A percentile compares a stretch with the other conserved stretches of the same genome.
Evolutionary conservation across 2,113 vertebrate species (phyloP).

Genomic region (Boleophthalmus pectinirostris): DNA sequence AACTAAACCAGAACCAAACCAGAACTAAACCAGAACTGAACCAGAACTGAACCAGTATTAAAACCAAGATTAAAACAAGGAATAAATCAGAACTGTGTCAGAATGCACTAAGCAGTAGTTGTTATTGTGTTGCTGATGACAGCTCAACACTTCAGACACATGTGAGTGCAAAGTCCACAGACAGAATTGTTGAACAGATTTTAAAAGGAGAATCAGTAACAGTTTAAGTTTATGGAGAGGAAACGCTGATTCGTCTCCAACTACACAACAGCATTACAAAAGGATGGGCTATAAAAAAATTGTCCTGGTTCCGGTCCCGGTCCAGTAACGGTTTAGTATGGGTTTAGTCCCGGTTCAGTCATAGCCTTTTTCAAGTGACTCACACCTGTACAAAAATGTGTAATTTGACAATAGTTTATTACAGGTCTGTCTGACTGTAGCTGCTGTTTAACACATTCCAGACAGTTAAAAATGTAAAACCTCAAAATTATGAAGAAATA

Average conservation of each 20-base stretch:
- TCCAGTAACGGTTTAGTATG: background rate
- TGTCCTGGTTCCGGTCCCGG: background rate
- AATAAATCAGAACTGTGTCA: too few species aligned
- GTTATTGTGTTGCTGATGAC: background rate
- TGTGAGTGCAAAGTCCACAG: background rate
- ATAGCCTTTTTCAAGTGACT: too few species aligned
- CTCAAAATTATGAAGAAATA: background rate
- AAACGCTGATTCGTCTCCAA: background rate
- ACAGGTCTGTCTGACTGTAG: background rate
- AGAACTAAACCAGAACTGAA: background rate
- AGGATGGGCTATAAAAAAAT: background rate
- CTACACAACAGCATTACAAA: background rate
- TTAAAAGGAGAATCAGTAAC: background rate
- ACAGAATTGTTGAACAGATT: background rate
- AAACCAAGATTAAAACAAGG: background rate
- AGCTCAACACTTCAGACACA: background rate
- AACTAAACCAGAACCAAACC: background rate
- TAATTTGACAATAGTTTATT: background rate
- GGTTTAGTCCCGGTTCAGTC: too few species aligned
- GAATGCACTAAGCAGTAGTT: background rate
- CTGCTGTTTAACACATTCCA: background rate
- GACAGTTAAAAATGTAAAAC: background rate
- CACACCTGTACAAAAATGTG: background rate
- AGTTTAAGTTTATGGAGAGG: background rate
- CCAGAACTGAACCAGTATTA: background rate